A percentile compares a stretch with the other conserved stretches of the same genome.
These are phyloP conservation scores for Hirtodrosophila confusa DNA, from an alignment of 2,888 invertebrate genomes.

Conservation along the genomic window DNA sequence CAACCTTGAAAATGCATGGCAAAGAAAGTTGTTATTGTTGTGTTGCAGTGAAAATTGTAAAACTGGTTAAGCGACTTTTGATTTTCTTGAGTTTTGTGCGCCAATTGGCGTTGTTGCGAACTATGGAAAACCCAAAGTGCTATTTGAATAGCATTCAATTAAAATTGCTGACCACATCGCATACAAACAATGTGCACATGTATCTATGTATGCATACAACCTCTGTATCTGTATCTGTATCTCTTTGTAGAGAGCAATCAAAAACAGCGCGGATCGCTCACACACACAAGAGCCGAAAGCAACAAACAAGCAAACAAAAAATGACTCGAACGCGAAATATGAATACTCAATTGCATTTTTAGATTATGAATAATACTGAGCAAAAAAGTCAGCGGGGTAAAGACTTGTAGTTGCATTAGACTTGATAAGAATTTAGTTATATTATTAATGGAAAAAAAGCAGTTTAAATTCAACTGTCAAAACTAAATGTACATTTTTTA, in stretches of 20 bases:
- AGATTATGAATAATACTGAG: constrained; percentile 44
- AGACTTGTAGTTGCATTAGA: too few relatives aligned
- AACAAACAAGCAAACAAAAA: constrained; percentile 20
- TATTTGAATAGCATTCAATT: constrained; percentile 50
- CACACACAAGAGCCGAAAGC: constrained; percentile 6
- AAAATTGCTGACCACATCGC: constrained; percentile 31
- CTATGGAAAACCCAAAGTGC: constrained; percentile 39
- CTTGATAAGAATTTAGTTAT: too few relatives aligned
- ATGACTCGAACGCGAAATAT: constrained; percentile 21
- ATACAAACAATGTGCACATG: constrained; percentile 5
- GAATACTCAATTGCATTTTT: constrained; percentile 53
- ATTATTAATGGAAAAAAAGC: too few relatives aligned
- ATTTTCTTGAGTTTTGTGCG: constrained; percentile 15
- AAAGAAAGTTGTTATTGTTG: constrained; percentile 51
- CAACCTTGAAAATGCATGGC: constrained; percentile 55
- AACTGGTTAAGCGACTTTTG: constrained; percentile 60
- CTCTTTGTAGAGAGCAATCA: constrained; percentile 11
- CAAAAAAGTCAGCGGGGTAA: constrained; percentile 1
- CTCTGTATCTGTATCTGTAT: constrained; percentile 7
- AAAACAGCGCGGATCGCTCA: constrained; percentile 14
- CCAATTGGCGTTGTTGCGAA: constrained; percentile 34
- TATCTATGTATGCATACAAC: not conserved
- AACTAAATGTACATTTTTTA: too few relatives aligned
- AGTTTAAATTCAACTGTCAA: too few relatives aligned
- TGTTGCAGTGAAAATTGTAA: constrained; percentile 45